Percentiles rank a stretch among this genome's conserved stretches.
These are phyloP conservation scores for Epiblema foenella DNA, from an alignment of 2,888 invertebrate species.

Conservation along the genomic window DNA sequence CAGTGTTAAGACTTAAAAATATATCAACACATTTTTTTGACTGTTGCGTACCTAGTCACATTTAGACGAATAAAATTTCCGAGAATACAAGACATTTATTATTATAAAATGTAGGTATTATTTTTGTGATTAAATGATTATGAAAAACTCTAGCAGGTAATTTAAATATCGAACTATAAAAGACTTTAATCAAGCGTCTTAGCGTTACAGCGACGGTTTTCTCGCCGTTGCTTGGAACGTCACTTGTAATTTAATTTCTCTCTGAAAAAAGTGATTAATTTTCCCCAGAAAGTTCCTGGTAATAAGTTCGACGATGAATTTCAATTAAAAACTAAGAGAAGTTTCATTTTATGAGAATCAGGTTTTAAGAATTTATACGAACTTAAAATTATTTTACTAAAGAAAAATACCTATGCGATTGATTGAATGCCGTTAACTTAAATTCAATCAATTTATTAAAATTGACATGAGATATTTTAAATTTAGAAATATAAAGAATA, in stretches of 20 bases:
- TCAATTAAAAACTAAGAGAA: neutral
- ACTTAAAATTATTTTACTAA: no score
- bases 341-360: neutral
- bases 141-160: neutral
- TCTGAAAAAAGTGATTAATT: conserved; percentile 13
- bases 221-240: neutral
- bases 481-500: no score
- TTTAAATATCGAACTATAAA: neutral
- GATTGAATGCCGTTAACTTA: no score
- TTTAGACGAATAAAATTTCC: neutral
- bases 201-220: neutral
- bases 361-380: neutral
- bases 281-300: neutral
- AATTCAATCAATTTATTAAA: no score
- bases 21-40: no score
- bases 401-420: no score
- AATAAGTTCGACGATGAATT: conserved; percentile 18
- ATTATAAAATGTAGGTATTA: neutral
- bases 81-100: neutral
- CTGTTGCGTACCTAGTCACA: no score
- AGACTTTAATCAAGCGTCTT: neutral
- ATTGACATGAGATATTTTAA: no score
- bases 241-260: conserved; percentile 7
- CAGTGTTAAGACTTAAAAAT: no score
- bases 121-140: neutral